phyloP scores from a whole-genome alignment of 92 coral and sea anemone genomes.

The Palythoa grandis region DNA sequence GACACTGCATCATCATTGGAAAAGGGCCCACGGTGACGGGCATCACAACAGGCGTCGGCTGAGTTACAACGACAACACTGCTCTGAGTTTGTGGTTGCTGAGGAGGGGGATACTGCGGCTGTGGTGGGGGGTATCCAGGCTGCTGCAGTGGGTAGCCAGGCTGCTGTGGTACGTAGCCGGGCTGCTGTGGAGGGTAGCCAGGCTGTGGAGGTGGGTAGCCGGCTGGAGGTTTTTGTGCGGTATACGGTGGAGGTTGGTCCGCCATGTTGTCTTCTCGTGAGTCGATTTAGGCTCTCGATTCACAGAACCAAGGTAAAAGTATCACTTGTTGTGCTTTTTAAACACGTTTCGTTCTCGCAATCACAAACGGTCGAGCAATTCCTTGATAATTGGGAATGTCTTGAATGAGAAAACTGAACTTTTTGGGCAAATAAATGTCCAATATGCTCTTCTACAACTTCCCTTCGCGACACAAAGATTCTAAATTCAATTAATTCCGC shows the following conservation, averaged over 20 bases:
- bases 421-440: too few species aligned
- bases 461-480: too few species aligned
- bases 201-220: slow-evolving; percentile 10
- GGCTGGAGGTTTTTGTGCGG: background rate
- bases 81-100: slow-evolving; percentile 18
- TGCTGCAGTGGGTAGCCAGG: slow-evolving; percentile 26
- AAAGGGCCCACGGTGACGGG: slow-evolving; percentile 43
- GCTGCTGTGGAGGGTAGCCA: background rate
- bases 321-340: too few species aligned
- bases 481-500: too few species aligned
- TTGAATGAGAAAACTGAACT: too few species aligned
- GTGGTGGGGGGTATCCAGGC: background rate
- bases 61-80: slow-evolving; percentile 32
- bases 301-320: background rate
- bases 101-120: background rate
- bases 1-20: slow-evolving; percentile 61
- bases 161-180: slow-evolving; percentile 22
- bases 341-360: too few species aligned
- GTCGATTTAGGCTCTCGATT: background rate
- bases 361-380: too few species aligned
- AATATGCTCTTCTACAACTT: too few species aligned
- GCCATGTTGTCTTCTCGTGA: slow-evolving; percentile 34
- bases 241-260: slow-evolving; percentile 35
- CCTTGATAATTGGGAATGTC: too few species aligned
- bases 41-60: slow-evolving; percentile 31